Conservation (phyloP, 2,888 invertebrate species). For the Pterostichus madidus region DNA sequence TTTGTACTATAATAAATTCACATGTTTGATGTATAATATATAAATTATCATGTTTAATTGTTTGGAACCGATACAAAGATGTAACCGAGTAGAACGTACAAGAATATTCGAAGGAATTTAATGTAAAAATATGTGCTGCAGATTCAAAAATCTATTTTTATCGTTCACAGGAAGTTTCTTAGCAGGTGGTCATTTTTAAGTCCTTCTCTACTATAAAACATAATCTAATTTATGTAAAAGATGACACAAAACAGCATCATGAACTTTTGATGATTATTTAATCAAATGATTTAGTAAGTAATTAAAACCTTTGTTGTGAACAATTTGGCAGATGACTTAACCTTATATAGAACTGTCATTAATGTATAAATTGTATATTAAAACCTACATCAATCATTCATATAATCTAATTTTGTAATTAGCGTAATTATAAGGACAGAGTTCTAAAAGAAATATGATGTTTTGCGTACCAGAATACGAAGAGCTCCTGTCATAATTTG, state of each 20-base stretch:
- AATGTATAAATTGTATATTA: not conserved
- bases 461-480: conserved; percentile 60
- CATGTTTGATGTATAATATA: conserved; percentile 5
- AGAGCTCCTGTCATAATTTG: conserved; percentile 59
- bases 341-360: conserved; percentile 22
- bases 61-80: conserved; percentile 17
- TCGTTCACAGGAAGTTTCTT: conserved; percentile 15
- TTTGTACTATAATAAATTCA: conserved; percentile 12
- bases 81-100: not conserved
- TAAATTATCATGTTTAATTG: conserved; percentile 6
- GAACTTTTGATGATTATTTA: conserved; percentile 2
- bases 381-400: conserved; percentile 29
- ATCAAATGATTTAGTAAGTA: conserved; percentile 15
- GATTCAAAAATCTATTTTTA: conserved; percentile 53
- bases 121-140: conserved; percentile 39
- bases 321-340: conserved; percentile 46
- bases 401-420: conserved; percentile 6
- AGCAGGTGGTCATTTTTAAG: conserved; percentile 50
- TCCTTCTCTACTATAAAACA: conserved; percentile 12
- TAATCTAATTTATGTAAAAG: not conserved
- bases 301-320: conserved; percentile 44
- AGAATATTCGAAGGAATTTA: conserved; percentile 21
- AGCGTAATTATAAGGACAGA: not conserved
- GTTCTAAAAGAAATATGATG: not conserved
- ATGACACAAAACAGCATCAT: not conserved